Evolutionary conservation across 2,797 vertebrate species (phyloP).

Genomic region (Anabas testudineus): DNA sequence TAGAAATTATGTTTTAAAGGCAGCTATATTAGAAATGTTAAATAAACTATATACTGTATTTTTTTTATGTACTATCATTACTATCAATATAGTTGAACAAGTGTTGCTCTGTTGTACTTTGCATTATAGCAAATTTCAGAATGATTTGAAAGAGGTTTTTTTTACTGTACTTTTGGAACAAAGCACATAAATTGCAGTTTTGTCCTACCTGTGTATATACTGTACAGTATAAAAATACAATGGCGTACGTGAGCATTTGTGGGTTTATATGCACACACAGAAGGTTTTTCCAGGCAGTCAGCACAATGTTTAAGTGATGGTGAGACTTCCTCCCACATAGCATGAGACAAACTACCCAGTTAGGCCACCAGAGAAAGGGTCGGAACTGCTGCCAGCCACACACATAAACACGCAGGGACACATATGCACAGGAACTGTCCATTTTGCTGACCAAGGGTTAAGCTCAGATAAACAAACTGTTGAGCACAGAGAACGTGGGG

Average conservation of each 20-base stretch:
- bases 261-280: slow-evolving; percentile 4
- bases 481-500: slow-evolving; percentile 13
- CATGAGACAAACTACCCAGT: slow-evolving; percentile 59
- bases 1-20: not conserved
- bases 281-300: slow-evolving; percentile 65
- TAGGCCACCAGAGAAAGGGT: slow-evolving; percentile 39
- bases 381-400: slow-evolving; percentile 57
- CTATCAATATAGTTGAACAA: not conserved
- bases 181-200: not conserved
- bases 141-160: not conserved
- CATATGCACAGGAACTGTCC: slow-evolving; percentile 55
- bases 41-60: too few relatives aligned
- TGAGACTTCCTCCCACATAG: slow-evolving; percentile 71
- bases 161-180: not conserved
- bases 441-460: slow-evolving; percentile 63
- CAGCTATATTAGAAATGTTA: not conserved
- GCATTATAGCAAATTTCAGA: not conserved
- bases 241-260: slow-evolving; percentile 1
- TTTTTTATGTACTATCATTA: too few relatives aligned
- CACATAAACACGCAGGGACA: slow-evolving; percentile 20
- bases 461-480: slow-evolving; percentile 52
- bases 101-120: not conserved
- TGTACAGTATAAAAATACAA: slow-evolving; percentile 4
- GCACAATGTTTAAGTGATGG: slow-evolving; percentile 74
- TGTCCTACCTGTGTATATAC: not conserved